phyloP scores from a whole-genome alignment of 2,113 vertebrate species.

The Erpornis zantholeuca region DNA sequence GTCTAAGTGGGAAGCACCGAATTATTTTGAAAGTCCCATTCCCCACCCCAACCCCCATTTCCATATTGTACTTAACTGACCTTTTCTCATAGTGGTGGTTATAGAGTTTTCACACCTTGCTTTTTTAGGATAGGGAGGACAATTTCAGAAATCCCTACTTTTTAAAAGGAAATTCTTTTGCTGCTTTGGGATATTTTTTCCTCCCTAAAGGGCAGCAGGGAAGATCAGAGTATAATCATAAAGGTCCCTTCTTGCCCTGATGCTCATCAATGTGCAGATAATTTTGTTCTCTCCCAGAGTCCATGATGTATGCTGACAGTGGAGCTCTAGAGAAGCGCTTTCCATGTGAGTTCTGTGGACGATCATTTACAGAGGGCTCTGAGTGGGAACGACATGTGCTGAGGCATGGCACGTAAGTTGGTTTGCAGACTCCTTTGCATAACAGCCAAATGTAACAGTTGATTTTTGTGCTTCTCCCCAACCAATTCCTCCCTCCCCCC shows the following conservation, averaged over 20 bases:
- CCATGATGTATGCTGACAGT: constrained; percentile 69
- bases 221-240: not conserved
- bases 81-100: not conserved
- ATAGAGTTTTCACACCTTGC: not conserved
- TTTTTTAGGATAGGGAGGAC: not conserved
- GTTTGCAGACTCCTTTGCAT: not conserved
- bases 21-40: not conserved
- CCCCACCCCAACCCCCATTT: not conserved
- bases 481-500: not conserved
- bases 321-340: constrained; percentile 82
- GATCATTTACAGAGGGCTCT: constrained; percentile 86
- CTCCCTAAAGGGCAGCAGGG: not conserved
- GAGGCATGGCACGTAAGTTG: constrained; percentile 94
- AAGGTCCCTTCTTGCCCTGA: not conserved
- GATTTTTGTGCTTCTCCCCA: not conserved
- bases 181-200: not conserved
- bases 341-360: constrained; percentile 94
- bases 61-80: not conserved
- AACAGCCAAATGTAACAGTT: not conserved
- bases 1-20: not conserved
- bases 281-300: constrained; percentile 41
- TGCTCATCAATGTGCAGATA: not conserved
- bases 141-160: not conserved
- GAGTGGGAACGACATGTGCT: constrained; percentile 96
- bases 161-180: not conserved